Conservation (phyloP, 2,888 invertebrate genomes). For the Ethmia dodecea region DNA sequence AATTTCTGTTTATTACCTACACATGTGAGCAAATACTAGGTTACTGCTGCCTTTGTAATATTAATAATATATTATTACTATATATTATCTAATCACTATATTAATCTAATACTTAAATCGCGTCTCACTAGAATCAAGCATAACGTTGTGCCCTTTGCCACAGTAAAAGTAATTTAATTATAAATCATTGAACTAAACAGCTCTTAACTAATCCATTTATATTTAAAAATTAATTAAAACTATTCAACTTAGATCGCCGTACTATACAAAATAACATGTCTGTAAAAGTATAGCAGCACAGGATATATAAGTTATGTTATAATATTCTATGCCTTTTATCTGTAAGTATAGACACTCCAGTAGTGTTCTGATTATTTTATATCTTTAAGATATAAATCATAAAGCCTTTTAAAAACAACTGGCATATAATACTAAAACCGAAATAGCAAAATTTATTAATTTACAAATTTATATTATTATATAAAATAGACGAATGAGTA, state of each 20-base stretch:
- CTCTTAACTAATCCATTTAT: slow-evolving; percentile 11
- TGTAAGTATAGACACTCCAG: neutral
- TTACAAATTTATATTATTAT: slow-evolving; percentile 29
- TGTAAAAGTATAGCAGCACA: slow-evolving; percentile 20
- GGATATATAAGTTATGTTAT: slow-evolving; percentile 29
- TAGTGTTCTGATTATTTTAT: neutral
- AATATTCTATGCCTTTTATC: slow-evolving; percentile 10
- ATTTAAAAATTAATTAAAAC: slow-evolving; percentile 24
- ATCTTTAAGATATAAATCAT: neutral
- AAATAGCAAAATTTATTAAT: slow-evolving; percentile 1
- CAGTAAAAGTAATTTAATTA: slow-evolving; percentile 16
- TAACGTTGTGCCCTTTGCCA: slow-evolving; percentile 33
- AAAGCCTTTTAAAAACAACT: neutral
- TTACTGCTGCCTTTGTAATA: neutral
- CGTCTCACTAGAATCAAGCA: slow-evolving; percentile 41
- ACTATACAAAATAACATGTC: neutral
- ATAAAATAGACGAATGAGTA: slow-evolving; percentile 49
- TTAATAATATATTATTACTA: neutral
- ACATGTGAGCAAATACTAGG: neutral
- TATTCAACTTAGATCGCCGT: slow-evolving; percentile 22
- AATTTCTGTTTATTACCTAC: neutral
- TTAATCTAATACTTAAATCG: slow-evolving; percentile 37
- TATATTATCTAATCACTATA: slow-evolving; percentile 26
- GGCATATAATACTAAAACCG: neutral
- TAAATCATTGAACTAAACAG: slow-evolving; percentile 22